Evolutionary conservation across 2,888 invertebrate species (phyloP), one percentile per base, ranked within the genome.

Genomic region (Ischnus inquisitorius): DNA sequence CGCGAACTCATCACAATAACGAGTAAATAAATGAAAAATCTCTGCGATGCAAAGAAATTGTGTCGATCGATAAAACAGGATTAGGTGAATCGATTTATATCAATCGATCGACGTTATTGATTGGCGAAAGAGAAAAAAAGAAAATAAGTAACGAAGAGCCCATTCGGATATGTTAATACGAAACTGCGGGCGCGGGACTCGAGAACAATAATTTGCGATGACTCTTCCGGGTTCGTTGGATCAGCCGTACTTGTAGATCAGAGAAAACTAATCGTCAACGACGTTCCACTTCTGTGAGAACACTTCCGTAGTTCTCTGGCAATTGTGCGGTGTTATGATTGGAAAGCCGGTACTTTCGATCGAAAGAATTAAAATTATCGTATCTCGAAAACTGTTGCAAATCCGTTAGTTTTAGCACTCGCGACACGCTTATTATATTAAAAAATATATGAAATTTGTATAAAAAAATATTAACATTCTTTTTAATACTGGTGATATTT

Each of bases 161-260:
- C n/a, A n/a, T n/a, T 34, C 34, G 34, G 34, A 34, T 34, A 34
- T 34, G 34, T 34, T 68, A 1, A 64, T 41, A 65, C 28, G 6
- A 28, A 57, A 60, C 22, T 6, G 16, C 28, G 64, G 51, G 4
- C 51, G 48, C 19, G 43, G 54, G 34, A 64, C 62, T 64, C 16
- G 16, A n/a, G 12, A 68, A 71, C 6, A 68, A 68, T 62, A 28
- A 16, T 62, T 62, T 43, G 83, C 62, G 28, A 83, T 80, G 83
- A 41, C 4, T 83, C 67, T 76, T 77, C 51, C 62, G 62, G 71
- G 51, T 79, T 72, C 79, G 71, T 77, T 68, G 62, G 76, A 83
- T 80, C 79, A 79, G 62, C 76, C 79, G 67, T 79, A 72, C 72
- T 46, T 60, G 48, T 79, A 79, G 51, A 76, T 48, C 19, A 57